Percentiles rank a stretch among this genome's conserved stretches.
These are phyloP conservation scores for Riparia riparia DNA, from an alignment of 2,113 vertebrate species.

Conservation along the genomic window DNA sequence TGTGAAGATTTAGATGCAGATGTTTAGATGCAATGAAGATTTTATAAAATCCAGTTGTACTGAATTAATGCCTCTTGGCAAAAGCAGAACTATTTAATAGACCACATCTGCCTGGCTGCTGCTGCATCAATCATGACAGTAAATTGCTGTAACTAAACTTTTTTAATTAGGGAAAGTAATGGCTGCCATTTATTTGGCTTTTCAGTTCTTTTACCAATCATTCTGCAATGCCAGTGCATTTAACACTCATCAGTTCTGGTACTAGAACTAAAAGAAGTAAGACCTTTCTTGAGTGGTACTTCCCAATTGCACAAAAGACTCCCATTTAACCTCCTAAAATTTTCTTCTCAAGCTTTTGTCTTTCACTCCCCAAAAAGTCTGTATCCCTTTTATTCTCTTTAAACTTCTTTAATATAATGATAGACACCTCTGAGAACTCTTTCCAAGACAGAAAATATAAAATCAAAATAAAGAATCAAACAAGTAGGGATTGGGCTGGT, in stretches of 20 bases:
- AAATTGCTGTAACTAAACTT: conserved; percentile 37
- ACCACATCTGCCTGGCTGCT: conserved; percentile 5
- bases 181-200: conserved; percentile 31
- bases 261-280: neutral
- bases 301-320: neutral
- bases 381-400: neutral
- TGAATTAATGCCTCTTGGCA: neutral
- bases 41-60: conserved; percentile 2
- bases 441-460: neutral
- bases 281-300: neutral
- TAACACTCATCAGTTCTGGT: neutral
- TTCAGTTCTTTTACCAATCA: neutral
- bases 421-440: neutral
- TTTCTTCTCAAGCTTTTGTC: neutral
- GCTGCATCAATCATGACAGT: conserved; percentile 1
- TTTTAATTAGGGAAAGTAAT: conserved; percentile 39
- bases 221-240: neutral
- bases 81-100: neutral
- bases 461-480: neutral
- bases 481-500: neutral
- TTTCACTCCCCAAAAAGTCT: neutral
- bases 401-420: neutral
- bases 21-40: neutral
- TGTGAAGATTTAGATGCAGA: neutral
- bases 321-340: neutral